A percentile compares a stretch with the other conserved stretches of the same genome.
These are phyloP conservation scores for Felis catus DNA, from an alignment of 2,113 vertebrate species.

Conservation along the genomic window DNA sequence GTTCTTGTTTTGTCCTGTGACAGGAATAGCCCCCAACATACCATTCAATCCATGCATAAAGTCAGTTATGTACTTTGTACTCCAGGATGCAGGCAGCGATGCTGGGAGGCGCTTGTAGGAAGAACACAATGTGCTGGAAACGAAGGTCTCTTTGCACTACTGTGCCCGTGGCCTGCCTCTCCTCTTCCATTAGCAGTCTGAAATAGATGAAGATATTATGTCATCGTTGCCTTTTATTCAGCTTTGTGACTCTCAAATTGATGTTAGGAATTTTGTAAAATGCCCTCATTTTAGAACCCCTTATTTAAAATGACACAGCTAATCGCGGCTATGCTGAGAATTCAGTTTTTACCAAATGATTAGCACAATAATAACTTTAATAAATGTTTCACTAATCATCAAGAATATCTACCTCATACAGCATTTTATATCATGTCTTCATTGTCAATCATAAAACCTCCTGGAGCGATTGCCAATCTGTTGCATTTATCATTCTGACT, in stretches of 20 bases:
- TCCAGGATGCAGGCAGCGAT: rapidly evolving
- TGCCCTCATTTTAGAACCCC: not conserved
- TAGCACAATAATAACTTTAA: not conserved
- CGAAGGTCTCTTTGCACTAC: rapidly evolving
- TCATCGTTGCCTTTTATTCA: not conserved
- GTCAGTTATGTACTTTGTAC: not conserved
- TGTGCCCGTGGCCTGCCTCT: rapidly evolving
- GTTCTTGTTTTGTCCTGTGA: not conserved
- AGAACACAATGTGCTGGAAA: not conserved
- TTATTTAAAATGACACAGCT: not conserved
- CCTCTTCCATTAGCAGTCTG: rapidly evolving
- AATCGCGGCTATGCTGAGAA: not conserved
- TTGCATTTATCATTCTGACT: not conserved
- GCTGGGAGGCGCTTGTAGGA: rapidly evolving
- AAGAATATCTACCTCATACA: not conserved
- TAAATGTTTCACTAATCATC: not conserved
- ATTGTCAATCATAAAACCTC: not conserved
- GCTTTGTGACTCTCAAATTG: not conserved
- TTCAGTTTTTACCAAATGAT: not conserved
- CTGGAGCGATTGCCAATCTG: not conserved
- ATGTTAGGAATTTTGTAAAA: not conserved
- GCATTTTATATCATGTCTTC: not conserved
- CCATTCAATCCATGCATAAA: rapidly evolving
- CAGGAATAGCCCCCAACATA: not conserved
- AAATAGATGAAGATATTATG: not conserved